phyloP scores from a whole-genome alignment of 2,888 invertebrate genomes.

The Ichneumon xanthorius region DNA sequence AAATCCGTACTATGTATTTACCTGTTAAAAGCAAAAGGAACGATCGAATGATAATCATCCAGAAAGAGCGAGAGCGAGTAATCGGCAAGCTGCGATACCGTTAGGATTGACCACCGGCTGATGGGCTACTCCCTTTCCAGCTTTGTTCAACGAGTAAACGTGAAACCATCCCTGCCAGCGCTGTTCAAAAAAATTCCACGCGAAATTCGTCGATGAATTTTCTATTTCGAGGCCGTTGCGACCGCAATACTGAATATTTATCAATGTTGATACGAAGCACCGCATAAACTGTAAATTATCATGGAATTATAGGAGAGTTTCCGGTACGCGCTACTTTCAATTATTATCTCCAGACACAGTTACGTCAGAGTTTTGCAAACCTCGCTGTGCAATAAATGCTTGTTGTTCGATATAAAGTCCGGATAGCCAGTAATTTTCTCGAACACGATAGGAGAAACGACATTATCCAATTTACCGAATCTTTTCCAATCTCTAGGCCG shows the following conservation, averaged over 20 bases:
- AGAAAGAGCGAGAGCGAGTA: background rate
- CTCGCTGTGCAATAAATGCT: slow-evolving; percentile 83
- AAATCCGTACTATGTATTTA: slow-evolving; percentile 85
- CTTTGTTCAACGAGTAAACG: slow-evolving; percentile 84
- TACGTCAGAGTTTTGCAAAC: slow-evolving; percentile 62
- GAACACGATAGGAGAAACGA: slow-evolving; percentile 65
- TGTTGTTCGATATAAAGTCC: slow-evolving; percentile 82
- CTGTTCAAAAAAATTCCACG: slow-evolving; percentile 77
- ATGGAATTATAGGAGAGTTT: slow-evolving; percentile 11
- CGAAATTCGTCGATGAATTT: slow-evolving; percentile 74
- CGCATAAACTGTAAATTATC: slow-evolving; percentile 79
- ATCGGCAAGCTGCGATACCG: slow-evolving; percentile 73
- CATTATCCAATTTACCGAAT: slow-evolving; percentile 67
- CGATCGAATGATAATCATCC: slow-evolving; percentile 14
- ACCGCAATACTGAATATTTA: slow-evolving; percentile 83
- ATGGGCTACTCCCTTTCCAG: slow-evolving; percentile 81
- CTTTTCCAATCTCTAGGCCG: slow-evolving; percentile 73
- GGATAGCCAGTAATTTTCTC: slow-evolving; percentile 73
- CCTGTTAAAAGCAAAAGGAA: slow-evolving; percentile 77
- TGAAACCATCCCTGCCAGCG: slow-evolving; percentile 85
- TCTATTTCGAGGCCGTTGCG: slow-evolving; percentile 80
- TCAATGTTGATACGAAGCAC: slow-evolving; percentile 82
- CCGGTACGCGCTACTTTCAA: background rate
- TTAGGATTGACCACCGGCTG: slow-evolving; percentile 81
- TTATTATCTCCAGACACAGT: background rate